Evolutionary conservation across 2,888 invertebrate genomes (phyloP).

Genomic region (Sarcophaga caerulescens): DNA sequence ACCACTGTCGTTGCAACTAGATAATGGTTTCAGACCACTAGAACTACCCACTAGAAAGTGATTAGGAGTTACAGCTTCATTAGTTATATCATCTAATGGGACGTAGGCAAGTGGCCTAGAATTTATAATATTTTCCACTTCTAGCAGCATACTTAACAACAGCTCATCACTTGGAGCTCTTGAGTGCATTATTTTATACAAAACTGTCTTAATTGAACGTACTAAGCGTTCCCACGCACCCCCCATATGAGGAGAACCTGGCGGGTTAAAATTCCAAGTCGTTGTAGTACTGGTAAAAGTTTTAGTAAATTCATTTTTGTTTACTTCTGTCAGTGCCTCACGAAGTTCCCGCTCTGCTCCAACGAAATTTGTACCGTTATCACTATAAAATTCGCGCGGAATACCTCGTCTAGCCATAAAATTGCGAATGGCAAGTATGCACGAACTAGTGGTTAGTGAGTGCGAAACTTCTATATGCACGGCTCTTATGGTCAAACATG

Average conservation of each 20-base stretch:
- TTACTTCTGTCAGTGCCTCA: neutral
- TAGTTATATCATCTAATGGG: neutral
- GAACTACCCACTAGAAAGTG: neutral
- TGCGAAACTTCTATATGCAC: constrained; percentile 61
- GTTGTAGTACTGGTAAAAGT: neutral
- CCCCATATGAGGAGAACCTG: neutral
- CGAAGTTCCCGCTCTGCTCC: constrained; percentile 31
- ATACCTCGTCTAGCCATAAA: constrained; percentile 41
- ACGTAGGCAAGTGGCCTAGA: constrained; percentile 23
- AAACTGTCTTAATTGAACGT: constrained; percentile 14
- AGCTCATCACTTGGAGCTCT: neutral
- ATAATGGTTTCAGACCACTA: neutral
- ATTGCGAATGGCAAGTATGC: constrained; percentile 33
- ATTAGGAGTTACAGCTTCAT: neutral
- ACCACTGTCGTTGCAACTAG: neutral
- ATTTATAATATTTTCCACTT: constrained; percentile 14
- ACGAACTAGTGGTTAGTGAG: constrained; percentile 26
- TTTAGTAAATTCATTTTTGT: neutral
- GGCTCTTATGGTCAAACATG: constrained; percentile 67
- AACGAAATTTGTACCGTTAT: constrained; percentile 49
- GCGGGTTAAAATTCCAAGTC: constrained; percentile 10
- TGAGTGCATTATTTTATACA: constrained; percentile 3
- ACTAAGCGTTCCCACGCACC: neutral
- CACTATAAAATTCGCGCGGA: constrained; percentile 41
- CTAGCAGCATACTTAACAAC: neutral